Base-by-base conservation (phyloP, 2,797 vertebrate genomes). In the Malacoraja senta region DNA sequence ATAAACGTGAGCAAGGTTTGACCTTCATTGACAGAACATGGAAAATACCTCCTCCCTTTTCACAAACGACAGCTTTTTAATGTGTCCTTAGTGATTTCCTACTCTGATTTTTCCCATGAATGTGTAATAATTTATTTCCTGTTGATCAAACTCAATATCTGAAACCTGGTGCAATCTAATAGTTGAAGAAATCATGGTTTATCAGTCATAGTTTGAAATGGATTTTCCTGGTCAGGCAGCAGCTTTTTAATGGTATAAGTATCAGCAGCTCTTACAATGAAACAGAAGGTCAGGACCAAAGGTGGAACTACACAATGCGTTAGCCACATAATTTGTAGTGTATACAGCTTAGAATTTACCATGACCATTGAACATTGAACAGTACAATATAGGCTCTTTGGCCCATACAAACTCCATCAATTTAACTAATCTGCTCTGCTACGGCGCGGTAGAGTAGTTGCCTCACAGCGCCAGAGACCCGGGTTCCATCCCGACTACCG, bases 61-160 rank as follows among this genome's bases (percentile, higher is more conserved):
- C 44, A 83, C 21, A 83, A 83, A 84, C 24, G 10, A 58, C 32
- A 19, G 32, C 29, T 61, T 63, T 61, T 84, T 84, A 84, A 84
- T n/a, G 26, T 61, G 53, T 63, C 53, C 53, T 84, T n/a, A n/a
- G 81, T 63, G 53, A 84, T 84, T 84, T 61, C 79, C 81, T 83
- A 58, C 9, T 83, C 24, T n/a, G 53, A 9, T 15, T 84, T 53
- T 84, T 84, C 53, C 26, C 9, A 61, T 63, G 61, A 63, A n/a
- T n/a, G 24, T 84, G 26, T n/a, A 29, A 63, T n/a, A n/a, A 38
- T 84, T 84, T 63, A 63, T 84, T 84, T 84, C 58, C 81, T 84
- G 21, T 84, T 84, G 81, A 12, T 21, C 26, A 53, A 84, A 53
- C 53, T 61, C 81, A 86, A 86, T 63, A n/a, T 86, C 21, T 81